These are phyloP conservation scores for Crocodylus rhombifer DNA, from an alignment of 2,797 vertebrate species.

Conservation along the genomic window DNA sequence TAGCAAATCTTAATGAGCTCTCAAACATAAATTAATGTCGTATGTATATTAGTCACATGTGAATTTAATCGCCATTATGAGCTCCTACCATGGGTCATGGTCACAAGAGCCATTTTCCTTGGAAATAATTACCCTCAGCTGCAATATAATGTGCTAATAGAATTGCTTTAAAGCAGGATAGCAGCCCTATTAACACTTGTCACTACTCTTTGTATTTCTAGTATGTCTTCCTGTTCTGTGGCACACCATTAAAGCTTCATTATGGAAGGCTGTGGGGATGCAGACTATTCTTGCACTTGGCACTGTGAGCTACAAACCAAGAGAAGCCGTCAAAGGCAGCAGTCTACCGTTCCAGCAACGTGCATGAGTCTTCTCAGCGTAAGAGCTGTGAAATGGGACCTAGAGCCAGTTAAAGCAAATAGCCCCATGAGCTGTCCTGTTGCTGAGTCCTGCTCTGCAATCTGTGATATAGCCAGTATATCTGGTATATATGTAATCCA, in stretches of 20 bases:
- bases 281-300: slow-evolving; percentile 32
- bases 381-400: too few species aligned
- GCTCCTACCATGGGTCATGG: slow-evolving; percentile 46
- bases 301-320: slow-evolving; percentile 29
- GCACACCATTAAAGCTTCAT: neutral
- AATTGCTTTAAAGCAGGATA: slow-evolving; percentile 63
- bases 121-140: slow-evolving; percentile 73
- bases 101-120: slow-evolving; percentile 53
- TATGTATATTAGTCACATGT: slow-evolving; percentile 49
- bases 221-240: slow-evolving; percentile 24
- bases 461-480: too few species aligned
- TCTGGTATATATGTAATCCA: too few species aligned
- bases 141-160: slow-evolving; percentile 64
- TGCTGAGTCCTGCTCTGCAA: neutral
- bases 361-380: neutral
- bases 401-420: neutral
- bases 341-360: neutral
- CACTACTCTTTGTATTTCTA: slow-evolving; percentile 42
- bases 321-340: slow-evolving; percentile 41
- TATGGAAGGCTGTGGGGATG: slow-evolving; percentile 23
- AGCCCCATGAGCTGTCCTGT: neutral
- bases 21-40: slow-evolving; percentile 56
- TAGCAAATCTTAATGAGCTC: slow-evolving; percentile 56
- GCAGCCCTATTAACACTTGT: slow-evolving; percentile 63
- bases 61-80: slow-evolving; percentile 65